Evolutionary conservation across 1,140 invertebrate species (phyloP).

Genomic region (Rhopalosiphum padi): DNA sequence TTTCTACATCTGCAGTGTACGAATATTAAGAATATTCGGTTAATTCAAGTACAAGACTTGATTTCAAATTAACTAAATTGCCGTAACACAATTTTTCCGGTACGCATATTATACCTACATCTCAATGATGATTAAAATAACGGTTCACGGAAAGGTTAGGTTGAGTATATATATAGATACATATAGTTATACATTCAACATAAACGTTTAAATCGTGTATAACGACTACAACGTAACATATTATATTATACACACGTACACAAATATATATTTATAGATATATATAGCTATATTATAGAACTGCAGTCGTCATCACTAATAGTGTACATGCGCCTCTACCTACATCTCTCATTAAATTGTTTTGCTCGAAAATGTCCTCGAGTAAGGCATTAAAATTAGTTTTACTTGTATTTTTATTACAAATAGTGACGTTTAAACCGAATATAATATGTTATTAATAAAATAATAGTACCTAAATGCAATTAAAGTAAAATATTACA

Average conservation of each 20-base stretch:
- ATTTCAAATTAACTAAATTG: slow-evolving; percentile 5
- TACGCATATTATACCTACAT: background rate
- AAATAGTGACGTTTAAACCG: background rate
- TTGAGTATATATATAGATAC: background rate
- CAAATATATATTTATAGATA: slow-evolving; percentile 3
- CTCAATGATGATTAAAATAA: slow-evolving; percentile 16
- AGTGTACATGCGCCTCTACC: background rate
- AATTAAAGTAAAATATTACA: background rate
- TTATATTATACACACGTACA: background rate
- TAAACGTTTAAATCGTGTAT: slow-evolving; percentile 6
- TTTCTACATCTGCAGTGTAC: background rate
- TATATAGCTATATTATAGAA: background rate
- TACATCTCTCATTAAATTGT: background rate
- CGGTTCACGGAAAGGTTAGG: background rate
- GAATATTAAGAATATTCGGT: background rate
- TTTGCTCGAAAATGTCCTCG: slow-evolving; percentile 1
- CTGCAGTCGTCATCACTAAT: background rate
- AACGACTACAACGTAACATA: background rate
- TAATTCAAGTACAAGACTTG: background rate
- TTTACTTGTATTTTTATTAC: background rate
- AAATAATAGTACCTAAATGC: background rate
- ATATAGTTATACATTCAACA: slow-evolving; percentile 14
- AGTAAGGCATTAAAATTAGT: background rate
- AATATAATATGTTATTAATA: background rate
- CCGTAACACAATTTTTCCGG: background rate